Percentiles rank a stretch among this genome's conserved stretches.
Evolutionary conservation across 2,888 invertebrate genomes (phyloP).

Genomic region (Meiosimyza platycephala): DNA sequence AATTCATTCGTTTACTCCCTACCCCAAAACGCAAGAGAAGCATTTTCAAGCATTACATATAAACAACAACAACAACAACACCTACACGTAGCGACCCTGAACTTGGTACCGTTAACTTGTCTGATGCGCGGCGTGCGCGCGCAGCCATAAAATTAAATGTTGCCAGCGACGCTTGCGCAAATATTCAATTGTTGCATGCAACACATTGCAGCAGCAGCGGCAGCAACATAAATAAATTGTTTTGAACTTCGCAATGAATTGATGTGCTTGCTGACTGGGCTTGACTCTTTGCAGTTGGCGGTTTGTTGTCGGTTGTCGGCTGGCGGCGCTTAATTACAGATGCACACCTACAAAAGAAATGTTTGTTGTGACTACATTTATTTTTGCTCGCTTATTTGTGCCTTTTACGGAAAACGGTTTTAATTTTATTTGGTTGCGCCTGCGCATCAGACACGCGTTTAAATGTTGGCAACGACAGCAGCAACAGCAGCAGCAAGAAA

Average conservation of each 20-base stretch:
- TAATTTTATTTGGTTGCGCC: too few species aligned
- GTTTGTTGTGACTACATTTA: background rate
- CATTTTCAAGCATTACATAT: too few species aligned
- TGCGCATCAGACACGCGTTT: slow-evolving; percentile 29
- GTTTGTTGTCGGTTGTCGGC: background rate
- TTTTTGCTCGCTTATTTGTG: too few species aligned
- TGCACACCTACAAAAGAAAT: slow-evolving; percentile 7
- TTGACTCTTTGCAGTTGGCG: too few species aligned
- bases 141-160: background rate
- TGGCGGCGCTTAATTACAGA: slow-evolving; percentile 14
- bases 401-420: too few species aligned
- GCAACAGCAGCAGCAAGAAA: background rate
- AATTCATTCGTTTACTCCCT: background rate
- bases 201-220: background rate
- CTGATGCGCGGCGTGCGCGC: background rate
- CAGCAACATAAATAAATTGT: slow-evolving; percentile 6
- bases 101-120: slow-evolving; percentile 27
- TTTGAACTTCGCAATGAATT: slow-evolving; percentile 8
- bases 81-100: slow-evolving; percentile 26
- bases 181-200: slow-evolving; percentile 26
- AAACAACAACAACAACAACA: background rate
- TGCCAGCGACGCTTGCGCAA: background rate
- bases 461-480: slow-evolving; percentile 25
- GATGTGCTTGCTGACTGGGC: slow-evolving; percentile 1
- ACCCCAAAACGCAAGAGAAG: too few species aligned